phyloP scores from a whole-genome alignment of 1,140 invertebrate species.

The Macrobrachium rosenbergii region DNA sequence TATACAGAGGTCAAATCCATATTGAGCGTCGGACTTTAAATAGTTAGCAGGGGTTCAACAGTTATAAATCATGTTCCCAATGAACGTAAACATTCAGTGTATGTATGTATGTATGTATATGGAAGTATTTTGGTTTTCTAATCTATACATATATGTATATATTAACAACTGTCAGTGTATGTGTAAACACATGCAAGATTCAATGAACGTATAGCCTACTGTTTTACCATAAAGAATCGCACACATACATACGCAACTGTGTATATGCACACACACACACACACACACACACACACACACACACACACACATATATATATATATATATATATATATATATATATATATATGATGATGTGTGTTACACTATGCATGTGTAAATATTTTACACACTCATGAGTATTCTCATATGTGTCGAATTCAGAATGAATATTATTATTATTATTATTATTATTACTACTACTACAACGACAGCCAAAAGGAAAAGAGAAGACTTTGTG shows the following conservation, averaged over 20 bases:
- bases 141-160: too few species aligned
- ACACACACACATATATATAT: slow-evolving; percentile 34
- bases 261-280: background rate
- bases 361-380: too few species aligned
- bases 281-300: slow-evolving; percentile 38
- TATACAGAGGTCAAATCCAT: too few species aligned
- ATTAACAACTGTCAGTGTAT: background rate
- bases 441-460: background rate
- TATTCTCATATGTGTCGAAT: too few species aligned
- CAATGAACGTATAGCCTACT: background rate
- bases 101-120: too few species aligned
- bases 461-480: background rate
- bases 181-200: background rate
- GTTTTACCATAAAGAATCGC: background rate
- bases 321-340: background rate
- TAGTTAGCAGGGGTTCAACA: too few species aligned
- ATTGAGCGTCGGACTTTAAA: too few species aligned
- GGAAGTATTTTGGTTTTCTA: too few species aligned
- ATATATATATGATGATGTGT: background rate
- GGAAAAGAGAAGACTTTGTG: background rate
- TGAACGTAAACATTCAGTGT: too few species aligned
- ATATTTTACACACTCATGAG: too few species aligned
- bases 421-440: background rate
- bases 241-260: background rate
- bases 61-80: too few species aligned